Evolutionary conservation across 2,888 invertebrate species (phyloP), one percentile per base, ranked within the genome.

Genomic region (Cerastis rubricosa): DNA sequence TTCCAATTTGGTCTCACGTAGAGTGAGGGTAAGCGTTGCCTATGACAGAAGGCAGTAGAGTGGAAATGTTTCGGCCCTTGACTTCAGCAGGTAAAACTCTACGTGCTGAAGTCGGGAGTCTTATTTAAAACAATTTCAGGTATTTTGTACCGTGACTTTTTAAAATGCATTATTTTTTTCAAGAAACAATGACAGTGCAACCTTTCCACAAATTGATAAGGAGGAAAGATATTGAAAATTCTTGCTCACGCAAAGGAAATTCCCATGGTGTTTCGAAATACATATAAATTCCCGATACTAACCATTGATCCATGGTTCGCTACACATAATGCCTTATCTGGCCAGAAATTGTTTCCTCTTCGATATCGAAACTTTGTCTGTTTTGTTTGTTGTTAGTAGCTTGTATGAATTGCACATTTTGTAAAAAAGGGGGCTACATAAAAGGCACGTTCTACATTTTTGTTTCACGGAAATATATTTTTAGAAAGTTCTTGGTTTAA

Each of bases 271-370:
- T 29, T 19, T 71, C 25, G 43, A 25, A 70, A 85, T 70, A 74
- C 47, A 61, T 71, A 85, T 82, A 82, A 82, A 78, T 85, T 82
- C 63, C n/a, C 59, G 51, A 85, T 84, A 57, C 72, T 69, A 74
- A 77, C 78, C 73, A 71, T 83, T 51, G 65, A 71, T 71, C 64
- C 86, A 79, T 74, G 86, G 84, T 79, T 83, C 66, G 69, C 69
- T 84, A 72, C 40, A 84, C 74, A 65, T 76, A 71, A 72, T 76
- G 57, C 66, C 83, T 78, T 83, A 83, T 83, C 85, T 74, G 78
- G 65, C 51, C 78, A 74, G 54, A 68, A 78, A 84, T 71, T 74
- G 69, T 69, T 83, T 77, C 61, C 35, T 77, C 77, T 72, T 25
- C 40, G 6, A 63, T 85, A 71, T 43, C 14, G 25, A 35, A 71